Base-by-base conservation (phyloP, 2,888 invertebrate species). In the Melipona bicolor region DNA sequence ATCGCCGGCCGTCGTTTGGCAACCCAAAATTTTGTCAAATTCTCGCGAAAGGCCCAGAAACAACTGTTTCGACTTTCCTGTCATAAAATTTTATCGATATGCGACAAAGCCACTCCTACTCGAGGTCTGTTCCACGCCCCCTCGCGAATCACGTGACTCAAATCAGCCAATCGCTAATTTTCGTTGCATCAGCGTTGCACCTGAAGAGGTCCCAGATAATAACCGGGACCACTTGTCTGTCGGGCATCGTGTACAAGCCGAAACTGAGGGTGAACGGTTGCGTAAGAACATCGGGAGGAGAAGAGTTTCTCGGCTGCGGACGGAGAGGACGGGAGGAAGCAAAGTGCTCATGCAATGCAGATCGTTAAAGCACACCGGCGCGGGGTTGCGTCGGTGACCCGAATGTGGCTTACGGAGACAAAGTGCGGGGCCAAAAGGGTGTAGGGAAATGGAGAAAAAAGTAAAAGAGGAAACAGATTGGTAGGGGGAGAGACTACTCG, bases 331-430 rank as follows among this genome's bases (percentile, higher is more conserved):
- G 24, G 56, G 80, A 65, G 81, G 74, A 85, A 82, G 83, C 87
- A 73, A 88, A 88, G 87, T 83, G 88, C 88, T 91, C 90, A 85
- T 90, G 91, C 86, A 90, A 92, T 90, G 90, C 91, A 89, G 89
- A 92, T 92, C 90, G 91, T 91, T 91, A 89, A 91, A 90, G 89
- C 87, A 85, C 79, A 87, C 87, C 87, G 85, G 87, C 88, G 86
- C 87, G 84, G 36, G 85, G 62, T 65, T 65, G 86, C 85, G 80
- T 87, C 82, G 88, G 88, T 90, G 90, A 93, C 91, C 91, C 84
- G 88, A 89, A 91, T 91, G 90, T 84, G 89, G 89, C 88, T 88
- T 87, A 81, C 84, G 86, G 86, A 88, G 90, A 88, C 88, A 90
- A 87, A 90, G 89, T 81, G 74, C 65, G 68, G 65, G 79, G 61